These are phyloP conservation scores for Isichthys henryi DNA, from an alignment of 2,113 vertebrate genomes.

Conservation along the genomic window DNA sequence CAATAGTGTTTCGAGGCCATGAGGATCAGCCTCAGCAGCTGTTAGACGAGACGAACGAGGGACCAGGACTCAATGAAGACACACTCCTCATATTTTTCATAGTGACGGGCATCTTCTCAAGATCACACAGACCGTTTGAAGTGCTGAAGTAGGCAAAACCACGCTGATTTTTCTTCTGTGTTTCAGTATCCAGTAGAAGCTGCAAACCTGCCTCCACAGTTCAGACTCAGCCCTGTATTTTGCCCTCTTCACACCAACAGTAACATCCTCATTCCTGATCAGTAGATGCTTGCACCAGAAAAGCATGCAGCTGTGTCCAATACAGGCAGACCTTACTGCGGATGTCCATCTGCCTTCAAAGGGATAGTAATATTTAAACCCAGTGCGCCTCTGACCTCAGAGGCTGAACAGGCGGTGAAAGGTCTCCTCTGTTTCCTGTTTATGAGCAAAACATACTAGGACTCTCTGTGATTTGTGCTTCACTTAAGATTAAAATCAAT, in stretches of 20 bases:
- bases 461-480: background rate
- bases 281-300: background rate
- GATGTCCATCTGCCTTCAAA: background rate
- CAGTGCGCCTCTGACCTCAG: background rate
- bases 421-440: background rate
- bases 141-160: background rate
- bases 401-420: background rate
- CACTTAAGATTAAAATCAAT: background rate
- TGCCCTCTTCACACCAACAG: background rate
- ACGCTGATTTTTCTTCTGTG: background rate
- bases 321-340: background rate
- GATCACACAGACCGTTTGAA: background rate
- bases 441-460: background rate
- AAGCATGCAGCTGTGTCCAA: background rate
- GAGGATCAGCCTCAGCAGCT: background rate
- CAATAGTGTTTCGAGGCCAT: background rate
- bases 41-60: background rate
- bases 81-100: background rate
- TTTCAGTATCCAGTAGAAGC: background rate
- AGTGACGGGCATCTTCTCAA: background rate
- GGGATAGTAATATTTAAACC: background rate
- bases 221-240: background rate
- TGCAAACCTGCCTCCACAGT: background rate
- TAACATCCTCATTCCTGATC: background rate
- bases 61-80: background rate